These are phyloP conservation scores for Hetaerina americana DNA, from an alignment of 1,140 invertebrate genomes.

Conservation along the genomic window DNA sequence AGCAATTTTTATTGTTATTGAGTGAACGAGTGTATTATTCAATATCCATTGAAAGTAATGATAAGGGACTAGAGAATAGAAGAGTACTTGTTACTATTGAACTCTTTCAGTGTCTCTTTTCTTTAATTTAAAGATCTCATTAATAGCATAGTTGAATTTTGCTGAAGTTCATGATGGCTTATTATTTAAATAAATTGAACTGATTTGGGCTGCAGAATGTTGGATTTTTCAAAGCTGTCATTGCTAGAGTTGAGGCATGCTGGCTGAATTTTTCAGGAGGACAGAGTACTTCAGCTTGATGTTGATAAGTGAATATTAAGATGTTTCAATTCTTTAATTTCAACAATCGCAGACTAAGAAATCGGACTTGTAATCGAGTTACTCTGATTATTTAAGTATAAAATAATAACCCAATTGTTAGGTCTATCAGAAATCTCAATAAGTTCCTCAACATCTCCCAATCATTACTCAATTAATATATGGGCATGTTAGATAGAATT, in stretches of 20 bases:
- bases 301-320: no score
- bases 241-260: neutral
- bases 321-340: no score
- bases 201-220: neutral
- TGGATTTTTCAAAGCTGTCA: neutral
- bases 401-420: no score
- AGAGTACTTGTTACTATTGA: no score
- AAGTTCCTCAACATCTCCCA: no score
- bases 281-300: no score
- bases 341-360: no score
- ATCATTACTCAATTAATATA: no score
- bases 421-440: no score
- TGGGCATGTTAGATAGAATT: no score
- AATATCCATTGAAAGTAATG: neutral
- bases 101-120: neutral
- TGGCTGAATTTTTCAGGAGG: neutral
- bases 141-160: neutral
- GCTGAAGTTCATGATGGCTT: neutral
- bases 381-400: no score
- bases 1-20: neutral
- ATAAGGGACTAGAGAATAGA: neutral
- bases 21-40: neutral
- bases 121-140: neutral
- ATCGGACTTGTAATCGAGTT: no score
- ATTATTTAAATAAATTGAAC: neutral